These are phyloP conservation scores for Rapana venosa DNA, from an alignment of 2,888 invertebrate genomes.

Conservation along the genomic window DNA sequence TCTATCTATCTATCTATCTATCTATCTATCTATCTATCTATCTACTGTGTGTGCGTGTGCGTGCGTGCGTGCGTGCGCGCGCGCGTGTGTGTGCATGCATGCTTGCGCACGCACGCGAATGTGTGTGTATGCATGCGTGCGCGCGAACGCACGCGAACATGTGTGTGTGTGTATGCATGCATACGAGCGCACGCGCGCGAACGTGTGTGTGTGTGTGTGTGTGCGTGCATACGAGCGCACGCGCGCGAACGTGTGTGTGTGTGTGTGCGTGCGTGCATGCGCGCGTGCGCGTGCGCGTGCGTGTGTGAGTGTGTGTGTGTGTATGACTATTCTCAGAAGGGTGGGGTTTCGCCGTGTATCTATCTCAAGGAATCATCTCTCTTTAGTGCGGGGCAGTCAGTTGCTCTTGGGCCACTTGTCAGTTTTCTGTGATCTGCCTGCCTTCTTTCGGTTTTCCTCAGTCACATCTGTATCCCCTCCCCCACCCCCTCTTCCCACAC, in stretches of 20 bases:
- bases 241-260: not conserved
- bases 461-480: too few species aligned
- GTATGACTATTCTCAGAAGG: too few species aligned
- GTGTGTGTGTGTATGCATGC: not conserved
- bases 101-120: not conserved
- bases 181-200: not conserved
- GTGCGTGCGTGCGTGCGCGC: not conserved
- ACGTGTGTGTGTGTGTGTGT: not conserved
- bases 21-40: too few species aligned
- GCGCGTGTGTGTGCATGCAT: not conserved
- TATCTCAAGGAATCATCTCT: too few species aligned
- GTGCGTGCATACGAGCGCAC: not conserved
- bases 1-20: too few species aligned
- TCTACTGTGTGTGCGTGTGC: too few species aligned
- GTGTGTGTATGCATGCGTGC: constrained; percentile 2
- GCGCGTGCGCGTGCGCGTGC: not conserved
- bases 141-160: not conserved
- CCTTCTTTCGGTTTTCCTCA: too few species aligned
- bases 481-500: too few species aligned
- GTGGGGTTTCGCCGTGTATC: too few species aligned
- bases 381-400: not conserved
- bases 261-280: not conserved
- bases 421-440: too few species aligned
- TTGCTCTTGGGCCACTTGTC: too few species aligned
- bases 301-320: not conserved